These are phyloP conservation scores for Triplophysa tibetana DNA, from an alignment of 2,113 vertebrate genomes.

Conservation along the genomic window DNA sequence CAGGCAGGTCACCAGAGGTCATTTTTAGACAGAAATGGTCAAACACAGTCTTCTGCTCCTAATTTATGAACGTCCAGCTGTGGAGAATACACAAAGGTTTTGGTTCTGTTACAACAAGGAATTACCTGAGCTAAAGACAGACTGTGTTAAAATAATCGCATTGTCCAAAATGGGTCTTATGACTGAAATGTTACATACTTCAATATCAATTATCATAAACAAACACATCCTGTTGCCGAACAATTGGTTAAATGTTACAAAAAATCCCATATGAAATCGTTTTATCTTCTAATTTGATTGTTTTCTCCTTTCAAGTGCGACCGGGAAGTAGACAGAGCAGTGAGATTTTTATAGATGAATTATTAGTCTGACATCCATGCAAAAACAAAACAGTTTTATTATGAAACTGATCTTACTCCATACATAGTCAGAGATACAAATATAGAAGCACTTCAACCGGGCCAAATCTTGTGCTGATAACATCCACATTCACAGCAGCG, in stretches of 20 bases:
- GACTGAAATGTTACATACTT: too few species aligned
- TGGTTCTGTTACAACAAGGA: background rate
- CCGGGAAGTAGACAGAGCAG: too few species aligned
- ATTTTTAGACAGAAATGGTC: conserved; percentile 9
- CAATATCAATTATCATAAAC: too few species aligned
- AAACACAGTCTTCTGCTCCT: conserved; percentile 21
- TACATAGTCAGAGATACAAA: background rate
- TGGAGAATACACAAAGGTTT: conserved; percentile 15
- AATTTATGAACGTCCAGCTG: conserved; percentile 15
- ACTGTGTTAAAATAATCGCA: background rate
- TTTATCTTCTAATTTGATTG: too few species aligned
- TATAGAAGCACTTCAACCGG: background rate
- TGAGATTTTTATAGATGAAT: too few species aligned
- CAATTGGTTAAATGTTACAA: too few species aligned
- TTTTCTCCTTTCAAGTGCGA: too few species aligned
- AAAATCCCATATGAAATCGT: too few species aligned
- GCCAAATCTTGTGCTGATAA: conserved; percentile 7
- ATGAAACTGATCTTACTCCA: background rate
- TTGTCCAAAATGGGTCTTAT: background rate
- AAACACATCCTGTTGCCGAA: too few species aligned
- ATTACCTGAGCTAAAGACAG: background rate
- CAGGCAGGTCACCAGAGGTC: conserved; percentile 24
- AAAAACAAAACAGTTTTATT: background rate
- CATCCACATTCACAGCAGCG: conserved; percentile 2
- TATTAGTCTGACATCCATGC: too few species aligned